Evolutionary conservation across 2,888 invertebrate species (phyloP).

Genomic region (Tubulanus polymorphus): DNA sequence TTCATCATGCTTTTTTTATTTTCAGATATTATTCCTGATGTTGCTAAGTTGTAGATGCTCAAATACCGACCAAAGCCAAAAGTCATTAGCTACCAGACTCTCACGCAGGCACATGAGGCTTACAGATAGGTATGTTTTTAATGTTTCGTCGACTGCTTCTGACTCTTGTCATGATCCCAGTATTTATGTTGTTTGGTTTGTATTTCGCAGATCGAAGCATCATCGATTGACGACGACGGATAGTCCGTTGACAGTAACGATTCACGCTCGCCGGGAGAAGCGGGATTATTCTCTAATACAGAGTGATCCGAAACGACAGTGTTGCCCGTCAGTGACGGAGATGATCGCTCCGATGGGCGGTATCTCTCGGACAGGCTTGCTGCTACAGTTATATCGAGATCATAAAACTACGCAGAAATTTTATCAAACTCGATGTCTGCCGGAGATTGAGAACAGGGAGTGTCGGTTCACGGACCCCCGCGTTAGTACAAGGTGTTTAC

Average conservation of each 20-base stretch:
- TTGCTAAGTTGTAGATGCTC: too few relatives aligned
- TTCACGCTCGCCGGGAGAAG: neutral
- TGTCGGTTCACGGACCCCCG: conserved; percentile 73
- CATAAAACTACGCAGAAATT: conserved; percentile 60
- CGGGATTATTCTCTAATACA: neutral
- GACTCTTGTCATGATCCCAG: too few relatives aligned
- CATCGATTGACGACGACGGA: neutral
- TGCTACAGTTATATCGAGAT: conserved; percentile 71
- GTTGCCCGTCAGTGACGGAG: conserved; percentile 76
- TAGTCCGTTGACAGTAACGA: neutral
- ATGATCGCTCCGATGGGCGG: conserved; percentile 76
- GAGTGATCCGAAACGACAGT: conserved; percentile 53
- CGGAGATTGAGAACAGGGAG: conserved; percentile 67
- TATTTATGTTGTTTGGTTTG: too few relatives aligned
- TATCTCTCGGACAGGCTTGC: conserved; percentile 62
- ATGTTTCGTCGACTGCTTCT: too few relatives aligned
- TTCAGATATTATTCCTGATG: too few relatives aligned
- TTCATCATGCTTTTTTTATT: too few relatives aligned
- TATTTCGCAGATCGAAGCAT: too few relatives aligned
- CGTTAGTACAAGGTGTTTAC: conserved; percentile 72
- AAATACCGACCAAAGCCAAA: too few relatives aligned
- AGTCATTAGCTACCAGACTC: too few relatives aligned
- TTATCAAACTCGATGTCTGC: conserved; percentile 75
- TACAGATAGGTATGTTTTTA: too few relatives aligned
- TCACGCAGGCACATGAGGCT: too few relatives aligned